These are phyloP conservation scores for Cecropterus lyciades DNA, from an alignment of 1,140 invertebrate species.

Conservation along the genomic window DNA sequence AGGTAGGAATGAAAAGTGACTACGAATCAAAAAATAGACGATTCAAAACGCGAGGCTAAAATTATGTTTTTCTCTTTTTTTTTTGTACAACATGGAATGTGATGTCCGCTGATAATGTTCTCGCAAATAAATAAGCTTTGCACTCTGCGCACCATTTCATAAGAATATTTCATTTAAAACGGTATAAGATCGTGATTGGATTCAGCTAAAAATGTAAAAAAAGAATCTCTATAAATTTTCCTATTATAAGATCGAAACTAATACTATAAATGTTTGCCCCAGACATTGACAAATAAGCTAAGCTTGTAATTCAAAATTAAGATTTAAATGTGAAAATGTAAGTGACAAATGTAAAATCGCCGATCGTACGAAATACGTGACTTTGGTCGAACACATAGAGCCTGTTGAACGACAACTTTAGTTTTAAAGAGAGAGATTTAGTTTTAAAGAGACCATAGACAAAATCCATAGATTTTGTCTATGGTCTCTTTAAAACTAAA, in stretches of 20 bases:
- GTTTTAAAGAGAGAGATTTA: too few relatives aligned
- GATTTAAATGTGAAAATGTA: slow-evolving; percentile 6
- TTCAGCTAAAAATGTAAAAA: slow-evolving; percentile 12
- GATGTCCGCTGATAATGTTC: slow-evolving; percentile 56
- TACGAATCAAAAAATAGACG: slow-evolving; percentile 35
- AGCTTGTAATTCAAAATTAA: slow-evolving; percentile 20
- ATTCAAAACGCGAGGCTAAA: slow-evolving; percentile 35
- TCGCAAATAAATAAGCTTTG: slow-evolving; percentile 41
- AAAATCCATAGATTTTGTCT: too few relatives aligned
- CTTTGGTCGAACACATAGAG: too few relatives aligned
- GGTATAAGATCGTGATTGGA: slow-evolving; percentile 22
- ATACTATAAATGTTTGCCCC: slow-evolving; percentile 15
- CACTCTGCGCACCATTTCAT: slow-evolving; percentile 52
- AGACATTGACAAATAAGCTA: slow-evolving; percentile 18
- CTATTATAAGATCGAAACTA: slow-evolving; percentile 15
- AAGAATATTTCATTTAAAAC: slow-evolving; percentile 33
- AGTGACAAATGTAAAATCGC: too few relatives aligned
- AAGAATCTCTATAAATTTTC: slow-evolving; percentile 13
- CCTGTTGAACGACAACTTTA: too few relatives aligned
- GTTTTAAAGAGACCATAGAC: background rate
- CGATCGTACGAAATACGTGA: too few relatives aligned
- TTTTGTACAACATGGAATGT: slow-evolving; percentile 77
- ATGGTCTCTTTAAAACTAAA: background rate
- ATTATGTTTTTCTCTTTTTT: slow-evolving; percentile 22
- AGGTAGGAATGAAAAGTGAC: slow-evolving; percentile 45